Evolutionary conservation across 1,140 invertebrate species (phyloP).

Genomic region (Cherax quadricarinatus): DNA sequence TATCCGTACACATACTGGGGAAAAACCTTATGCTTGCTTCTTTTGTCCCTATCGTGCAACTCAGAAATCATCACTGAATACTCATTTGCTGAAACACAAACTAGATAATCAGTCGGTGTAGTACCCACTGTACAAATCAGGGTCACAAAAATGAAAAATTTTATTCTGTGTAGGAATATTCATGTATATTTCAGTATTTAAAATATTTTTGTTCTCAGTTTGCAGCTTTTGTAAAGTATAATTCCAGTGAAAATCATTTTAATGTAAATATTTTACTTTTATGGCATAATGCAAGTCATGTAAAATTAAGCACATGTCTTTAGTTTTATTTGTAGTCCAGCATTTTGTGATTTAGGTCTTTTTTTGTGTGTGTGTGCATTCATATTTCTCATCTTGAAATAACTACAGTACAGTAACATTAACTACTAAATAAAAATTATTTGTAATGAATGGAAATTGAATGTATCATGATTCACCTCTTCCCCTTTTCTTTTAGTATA

Average conservation of each 20-base stretch:
- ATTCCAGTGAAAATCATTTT: not conserved
- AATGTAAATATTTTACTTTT: too few relatives aligned
- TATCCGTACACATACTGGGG: constrained; percentile 23
- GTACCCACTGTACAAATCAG: not conserved
- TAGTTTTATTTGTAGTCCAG: too few relatives aligned
- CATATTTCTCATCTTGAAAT: too few relatives aligned
- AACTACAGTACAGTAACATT: too few relatives aligned
- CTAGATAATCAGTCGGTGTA: constrained; percentile 1
- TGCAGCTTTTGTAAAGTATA: not conserved
- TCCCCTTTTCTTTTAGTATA: too few relatives aligned
- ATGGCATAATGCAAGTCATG: not conserved
- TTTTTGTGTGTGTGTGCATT: too few relatives aligned
- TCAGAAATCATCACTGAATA: constrained; percentile 23
- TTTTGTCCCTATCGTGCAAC: constrained; percentile 22
- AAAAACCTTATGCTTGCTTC: constrained; percentile 10
- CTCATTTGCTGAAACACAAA: constrained; percentile 25
- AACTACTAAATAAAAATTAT: not conserved
- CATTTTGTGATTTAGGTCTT: not conserved
- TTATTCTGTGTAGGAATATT: not conserved
- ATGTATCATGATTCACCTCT: too few relatives aligned
- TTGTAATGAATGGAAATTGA: not conserved
- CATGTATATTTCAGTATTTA: not conserved
- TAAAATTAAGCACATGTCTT: not conserved
- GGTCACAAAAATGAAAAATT: not conserved
- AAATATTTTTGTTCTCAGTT: not conserved